Base-by-base conservation (phyloP, 2,113 vertebrate species). In the Capra hircus region DNA sequence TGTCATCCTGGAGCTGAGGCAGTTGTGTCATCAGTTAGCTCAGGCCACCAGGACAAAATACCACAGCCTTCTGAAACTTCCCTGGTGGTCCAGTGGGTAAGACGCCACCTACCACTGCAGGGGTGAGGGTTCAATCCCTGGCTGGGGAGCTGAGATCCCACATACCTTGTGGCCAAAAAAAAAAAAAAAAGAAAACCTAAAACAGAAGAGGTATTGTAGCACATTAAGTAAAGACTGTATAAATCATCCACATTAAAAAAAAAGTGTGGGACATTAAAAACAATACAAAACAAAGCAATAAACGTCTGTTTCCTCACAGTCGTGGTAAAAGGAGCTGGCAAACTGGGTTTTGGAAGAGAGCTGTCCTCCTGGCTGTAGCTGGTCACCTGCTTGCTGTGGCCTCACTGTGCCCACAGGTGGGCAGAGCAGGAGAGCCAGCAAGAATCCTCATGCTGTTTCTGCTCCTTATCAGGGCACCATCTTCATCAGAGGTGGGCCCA, bases 181-280 rank as follows among this genome's bases (percentile, higher is more conserved):
- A 17, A 40, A 0, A 10, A 15, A 64, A 17, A 36, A 40, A 1
- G 0, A 10, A 15, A 64, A 17, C 30, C 16, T 74, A 7, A 43
- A 77, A 14, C 71, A 77, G 21, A 77, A 77, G 36, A 14, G 36
- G 43, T 77, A 77, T 27, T 77, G 71, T 14, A 43, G 71, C 11
- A 43, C 36, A 74, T 43, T 43, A 40, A 74, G 23, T 27, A 25
- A 43, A 74, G 36, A 77, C 71, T 77, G 11, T 43, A 4, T 13
- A 27, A 25, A 43, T 11, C 11, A 43, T 74, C 11, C 12, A 43
- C 71, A 43, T 43, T 5, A 7, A 27, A 77, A 43, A 71, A 74
- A 14, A 77, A 25, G 36, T 25, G 71, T 74, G 71, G 67, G 36
- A 43, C 36, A 25, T 74, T 43, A 25, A 74, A 25, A 40, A 25